Percentiles rank a stretch among this genome's conserved stretches.
phyloP scores from a whole-genome alignment of 2,113 vertebrate genomes.

The Aldabrachelys gigantea region DNA sequence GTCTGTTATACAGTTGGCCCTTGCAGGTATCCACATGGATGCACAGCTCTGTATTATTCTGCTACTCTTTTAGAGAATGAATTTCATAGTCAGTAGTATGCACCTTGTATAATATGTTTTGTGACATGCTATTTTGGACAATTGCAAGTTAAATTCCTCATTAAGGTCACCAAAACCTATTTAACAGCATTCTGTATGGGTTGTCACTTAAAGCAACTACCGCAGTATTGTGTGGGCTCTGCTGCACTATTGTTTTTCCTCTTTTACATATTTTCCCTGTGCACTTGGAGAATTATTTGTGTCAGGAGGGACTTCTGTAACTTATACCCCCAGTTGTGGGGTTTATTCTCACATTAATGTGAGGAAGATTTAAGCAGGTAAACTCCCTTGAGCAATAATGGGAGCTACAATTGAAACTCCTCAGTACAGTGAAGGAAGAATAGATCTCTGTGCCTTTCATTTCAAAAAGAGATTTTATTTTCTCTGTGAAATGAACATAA shows the following conservation, averaged over 20 bases:
- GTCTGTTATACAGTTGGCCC: constrained; percentile 26
- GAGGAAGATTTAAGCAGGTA: not conserved
- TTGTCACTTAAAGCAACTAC: not conserved
- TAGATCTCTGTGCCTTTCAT: not conserved
- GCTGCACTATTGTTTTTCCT: not conserved
- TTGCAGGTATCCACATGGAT: not conserved
- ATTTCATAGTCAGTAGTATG: constrained; percentile 31
- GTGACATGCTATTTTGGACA: constrained; percentile 25
- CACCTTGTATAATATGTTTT: constrained; percentile 26
- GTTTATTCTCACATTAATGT: not conserved
- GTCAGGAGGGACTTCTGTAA: not conserved
- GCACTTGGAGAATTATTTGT: not conserved
- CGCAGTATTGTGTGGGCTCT: not conserved
- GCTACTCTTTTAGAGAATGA: constrained; percentile 31
- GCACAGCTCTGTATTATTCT: not conserved
- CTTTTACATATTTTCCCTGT: not conserved
- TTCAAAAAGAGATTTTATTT: not conserved
- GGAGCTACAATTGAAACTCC: not conserved
- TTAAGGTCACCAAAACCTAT: not conserved
- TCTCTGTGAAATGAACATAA: not conserved
- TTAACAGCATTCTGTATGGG: not conserved
- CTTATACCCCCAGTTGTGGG: not conserved
- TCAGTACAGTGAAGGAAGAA: not conserved
- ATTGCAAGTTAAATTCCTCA: constrained; percentile 9
- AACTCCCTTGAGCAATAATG: not conserved